phyloP scores from a whole-genome alignment of 2,113 vertebrate species.

The Hypocryptadius cinnamomeus region DNA sequence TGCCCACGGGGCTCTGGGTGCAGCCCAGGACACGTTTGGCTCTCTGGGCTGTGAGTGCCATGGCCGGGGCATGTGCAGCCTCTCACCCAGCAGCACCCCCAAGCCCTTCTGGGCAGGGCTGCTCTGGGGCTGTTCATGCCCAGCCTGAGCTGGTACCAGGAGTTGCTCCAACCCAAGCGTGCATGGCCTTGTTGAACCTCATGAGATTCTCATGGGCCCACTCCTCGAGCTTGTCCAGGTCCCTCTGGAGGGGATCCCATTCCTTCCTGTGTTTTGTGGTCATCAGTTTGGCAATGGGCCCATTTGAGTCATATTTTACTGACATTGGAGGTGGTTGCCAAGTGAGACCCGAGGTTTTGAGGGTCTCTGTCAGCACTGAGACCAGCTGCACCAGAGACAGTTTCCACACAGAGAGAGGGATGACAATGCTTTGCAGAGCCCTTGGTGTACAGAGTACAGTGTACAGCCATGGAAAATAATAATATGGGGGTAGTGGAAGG shows the following conservation, averaged over 20 bases:
- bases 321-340: neutral
- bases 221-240: neutral
- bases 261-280: neutral
- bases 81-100: neutral
- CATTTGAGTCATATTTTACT: neutral
- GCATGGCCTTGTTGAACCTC: neutral
- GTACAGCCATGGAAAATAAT: neutral
- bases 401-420: neutral
- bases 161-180: fast-evolving
- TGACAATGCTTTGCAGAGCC: neutral
- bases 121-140: neutral
- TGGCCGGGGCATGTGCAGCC: neutral
- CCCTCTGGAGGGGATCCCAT: neutral
- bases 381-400: neutral
- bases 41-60: neutral
- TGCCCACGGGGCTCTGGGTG: neutral
- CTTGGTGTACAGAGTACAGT: neutral
- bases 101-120: neutral
- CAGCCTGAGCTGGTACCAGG: neutral
- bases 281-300: neutral
- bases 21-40: neutral
- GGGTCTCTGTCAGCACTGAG: neutral
- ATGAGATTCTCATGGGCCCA: neutral
- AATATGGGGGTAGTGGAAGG: neutral
- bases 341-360: fast-evolving